phyloP scores from a whole-genome alignment of 2,797 vertebrate genomes.

The Spinibarbus caldwelli region DNA sequence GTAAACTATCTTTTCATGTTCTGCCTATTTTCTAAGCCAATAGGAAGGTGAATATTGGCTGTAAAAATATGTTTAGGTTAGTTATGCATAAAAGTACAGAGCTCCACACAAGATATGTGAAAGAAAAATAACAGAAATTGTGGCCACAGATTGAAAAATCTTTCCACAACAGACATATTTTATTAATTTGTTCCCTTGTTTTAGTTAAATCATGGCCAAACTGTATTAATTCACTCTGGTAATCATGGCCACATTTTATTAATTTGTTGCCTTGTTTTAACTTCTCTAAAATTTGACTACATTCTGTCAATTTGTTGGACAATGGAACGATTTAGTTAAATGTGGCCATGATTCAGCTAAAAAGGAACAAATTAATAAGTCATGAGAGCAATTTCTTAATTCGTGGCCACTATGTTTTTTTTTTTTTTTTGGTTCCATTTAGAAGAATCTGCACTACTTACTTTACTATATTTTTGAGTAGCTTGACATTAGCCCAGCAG shows the following conservation, averaged over 20 bases:
- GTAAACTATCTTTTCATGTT: no score
- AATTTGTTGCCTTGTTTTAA: not conserved
- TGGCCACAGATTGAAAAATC: no score
- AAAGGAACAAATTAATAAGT: not conserved
- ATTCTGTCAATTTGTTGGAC: not conserved
- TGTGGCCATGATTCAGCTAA: not conserved
- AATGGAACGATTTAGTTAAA: not conserved
- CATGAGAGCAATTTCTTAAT: not conserved
- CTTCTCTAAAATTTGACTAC: not conserved
- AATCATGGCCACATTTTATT: not conserved
- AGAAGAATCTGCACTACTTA: not conserved
- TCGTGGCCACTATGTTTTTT: not conserved
- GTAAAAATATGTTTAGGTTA: no score
- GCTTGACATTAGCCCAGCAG: not conserved
- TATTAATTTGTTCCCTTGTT: not conserved
- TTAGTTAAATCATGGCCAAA: not conserved
- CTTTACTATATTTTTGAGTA: not conserved
- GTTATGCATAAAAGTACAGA: no score
- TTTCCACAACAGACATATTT: no score
- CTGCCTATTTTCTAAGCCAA: no score
- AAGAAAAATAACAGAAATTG: no score
- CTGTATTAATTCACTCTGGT: not conserved
- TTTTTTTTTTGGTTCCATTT: not conserved
- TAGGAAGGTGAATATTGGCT: no score
- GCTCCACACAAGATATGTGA: no score